These are phyloP conservation scores for Enteromius viviparus DNA, from an alignment of 2,797 vertebrate species.

Conservation along the genomic window DNA sequence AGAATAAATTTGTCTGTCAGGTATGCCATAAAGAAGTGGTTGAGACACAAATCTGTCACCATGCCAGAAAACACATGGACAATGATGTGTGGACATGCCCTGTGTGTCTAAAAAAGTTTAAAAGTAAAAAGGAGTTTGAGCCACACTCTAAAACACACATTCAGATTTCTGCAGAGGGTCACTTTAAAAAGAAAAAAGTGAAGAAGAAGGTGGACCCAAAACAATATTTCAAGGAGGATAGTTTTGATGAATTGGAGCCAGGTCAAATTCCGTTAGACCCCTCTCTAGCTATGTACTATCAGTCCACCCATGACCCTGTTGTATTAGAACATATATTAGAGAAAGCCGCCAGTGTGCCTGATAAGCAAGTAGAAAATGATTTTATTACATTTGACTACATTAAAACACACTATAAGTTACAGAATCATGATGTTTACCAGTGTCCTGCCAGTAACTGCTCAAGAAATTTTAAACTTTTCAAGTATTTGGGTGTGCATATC, in stretches of 20 bases:
- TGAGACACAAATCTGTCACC: constrained; percentile 88
- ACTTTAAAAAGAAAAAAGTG: constrained; percentile 80
- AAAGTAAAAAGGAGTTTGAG: constrained; percentile 88
- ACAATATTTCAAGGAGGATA: constrained; percentile 63
- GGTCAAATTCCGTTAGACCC: constrained; percentile 80
- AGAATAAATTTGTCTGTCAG: constrained; percentile 88
- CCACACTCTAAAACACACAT: constrained; percentile 91
- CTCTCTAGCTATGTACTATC: constrained; percentile 78
- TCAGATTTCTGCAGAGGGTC: constrained; percentile 78
- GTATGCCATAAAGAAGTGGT: constrained; percentile 90
- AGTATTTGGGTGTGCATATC: constrained; percentile 94
- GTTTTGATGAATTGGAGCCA: constrained; percentile 71
- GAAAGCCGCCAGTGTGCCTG: constrained; percentile 71
- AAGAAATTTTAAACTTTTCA: constrained; percentile 92
- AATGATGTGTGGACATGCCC: constrained; percentile 89
- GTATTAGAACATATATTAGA: constrained; percentile 77
- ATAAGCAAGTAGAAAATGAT: constrained; percentile 71
- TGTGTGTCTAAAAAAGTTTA: constrained; percentile 88
- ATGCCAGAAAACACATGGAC: constrained; percentile 92
- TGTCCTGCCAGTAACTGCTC: constrained; percentile 92
- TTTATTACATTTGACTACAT: constrained; percentile 92
- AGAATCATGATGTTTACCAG: constrained; percentile 91
- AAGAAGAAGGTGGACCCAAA: constrained; percentile 66
- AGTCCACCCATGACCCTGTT: constrained; percentile 77
- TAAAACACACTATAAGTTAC: constrained; percentile 83